Evolutionary conservation across 2,113 vertebrate species (phyloP), one percentile per base, ranked within the genome.

Genomic region (Pseudorectes ferrugineus): DNA sequence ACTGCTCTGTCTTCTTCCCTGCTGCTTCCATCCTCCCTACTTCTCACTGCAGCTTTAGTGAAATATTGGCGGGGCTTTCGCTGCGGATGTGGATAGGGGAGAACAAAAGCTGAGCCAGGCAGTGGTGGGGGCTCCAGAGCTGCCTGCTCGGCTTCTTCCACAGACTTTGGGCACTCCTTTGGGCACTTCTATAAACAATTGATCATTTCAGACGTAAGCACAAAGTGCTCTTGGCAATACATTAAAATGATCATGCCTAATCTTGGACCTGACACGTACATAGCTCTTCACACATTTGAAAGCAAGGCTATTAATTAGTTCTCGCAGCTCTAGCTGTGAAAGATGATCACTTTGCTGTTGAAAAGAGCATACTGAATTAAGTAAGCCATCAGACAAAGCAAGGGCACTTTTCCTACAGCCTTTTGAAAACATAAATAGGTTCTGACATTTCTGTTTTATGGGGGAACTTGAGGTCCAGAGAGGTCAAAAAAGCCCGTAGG

Each of bases 401-500:
- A 93, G 45, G 78, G 10, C 67, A 49, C 4, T 76, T 88, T 75
- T 82, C 36, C 52, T 76, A 29, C 54, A 49, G 82, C 38, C 33
- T 82, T 85, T 76, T 52, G 26, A 61, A 65, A 80, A 90, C 40
- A 49, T 29, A 85, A 94, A 79, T 57, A 76, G 36, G 6, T 84
- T 91, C 43, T 93, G 80, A 88, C 40, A 21, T 89, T 91, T 89
- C 52, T 92, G 28, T 87, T 91, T 87, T 71, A 33, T 51, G 35
- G 45, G 29, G 43, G n/a, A 74, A 23, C 17, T 43, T 83, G 65
- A 77, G 31, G 48, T 74, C 67, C 31, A 25, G 63, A 85, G 67
- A 88, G 72, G 51, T 67, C 68, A 63, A 71, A 91, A 91, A 89
- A 89, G 38, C 57, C 68, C 0, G 0, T 36, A 85, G 84, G 46